Evolutionary conservation across 2,113 vertebrate genomes (phyloP), one percentile per base, ranked within the genome.

Genomic region (Coreoperca whiteheadi): DNA sequence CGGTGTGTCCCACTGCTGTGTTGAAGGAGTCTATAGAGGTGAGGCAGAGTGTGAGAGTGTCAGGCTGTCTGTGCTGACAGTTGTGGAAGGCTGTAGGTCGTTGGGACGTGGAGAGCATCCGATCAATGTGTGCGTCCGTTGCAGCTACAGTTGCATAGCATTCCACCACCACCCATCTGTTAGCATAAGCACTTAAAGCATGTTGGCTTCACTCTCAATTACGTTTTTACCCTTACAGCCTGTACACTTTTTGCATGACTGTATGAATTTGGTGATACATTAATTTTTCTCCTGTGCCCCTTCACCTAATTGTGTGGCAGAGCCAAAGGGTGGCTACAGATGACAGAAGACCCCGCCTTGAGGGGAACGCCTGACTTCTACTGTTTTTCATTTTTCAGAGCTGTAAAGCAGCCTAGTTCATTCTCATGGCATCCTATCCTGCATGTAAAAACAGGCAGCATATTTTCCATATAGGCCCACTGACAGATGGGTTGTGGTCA

Each of bases 1-100:
- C 82, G 74, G 82, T 57, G 41, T 82, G 72, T 67, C 56, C 48
- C 23, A 7, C 8, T 57, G 57, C n/a, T 5, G 79, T 88, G 92
- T 89, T 94, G 91, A 94, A 79, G 85, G 90, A 92, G 65, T 61
- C 76, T 50, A 85, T 85, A 93, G 86, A 91, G 81, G 84, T 81
- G 88, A 90, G 87, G 39, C 37, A 74, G 90, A 89, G 90, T 93
- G 90, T 93, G 92, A 83, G 82, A 86, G 81, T 79, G 79, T 81
- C 67, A 69, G 53, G 67, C 79, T 57, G 78, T 70, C 63, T 69
- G 70, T 59, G 89, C 80, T 91, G 93, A 92, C 91, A 92, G 89
- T 80, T 78, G 56, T 15, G 14, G 82, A 85, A 77, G 43, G 72
- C 73, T 66, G 51, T 12, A 60, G 70, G 85, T 70, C 88, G 89